A percentile compares a stretch with the other conserved stretches of the same genome.
phyloP scores from a whole-genome alignment of 2,797 vertebrate species.

The Heliangelus exortis region DNA sequence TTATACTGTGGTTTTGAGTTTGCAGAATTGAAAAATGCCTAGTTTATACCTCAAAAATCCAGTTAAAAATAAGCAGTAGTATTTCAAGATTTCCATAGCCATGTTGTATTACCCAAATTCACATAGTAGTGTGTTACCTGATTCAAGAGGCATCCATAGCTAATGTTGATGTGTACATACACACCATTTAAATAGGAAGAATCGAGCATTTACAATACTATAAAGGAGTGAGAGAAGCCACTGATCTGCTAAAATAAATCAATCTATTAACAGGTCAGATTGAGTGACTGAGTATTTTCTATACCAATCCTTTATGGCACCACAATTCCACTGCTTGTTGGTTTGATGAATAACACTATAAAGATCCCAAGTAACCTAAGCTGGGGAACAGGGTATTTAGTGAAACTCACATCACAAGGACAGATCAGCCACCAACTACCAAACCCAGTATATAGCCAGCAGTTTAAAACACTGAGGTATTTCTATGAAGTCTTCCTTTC shows the following conservation, averaged over 20 bases:
- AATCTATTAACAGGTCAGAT: neutral
- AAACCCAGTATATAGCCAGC: neutral
- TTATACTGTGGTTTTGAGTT: neutral
- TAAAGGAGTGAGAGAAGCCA: neutral
- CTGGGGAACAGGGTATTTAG: neutral
- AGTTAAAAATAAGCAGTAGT: neutral
- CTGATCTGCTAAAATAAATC: neutral
- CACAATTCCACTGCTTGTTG: neutral
- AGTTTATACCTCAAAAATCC: neutral
- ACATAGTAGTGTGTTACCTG: neutral
- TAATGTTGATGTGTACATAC: neutral
- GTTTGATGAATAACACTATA: neutral
- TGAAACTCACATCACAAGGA: neutral
- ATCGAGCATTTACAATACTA: neutral
- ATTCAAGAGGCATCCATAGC: neutral
- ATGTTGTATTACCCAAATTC: neutral
- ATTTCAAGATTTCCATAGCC: neutral
- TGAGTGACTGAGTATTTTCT: neutral
- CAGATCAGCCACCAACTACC: neutral
- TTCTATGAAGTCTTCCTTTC: neutral
- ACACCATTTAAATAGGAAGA: neutral
- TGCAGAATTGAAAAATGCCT: neutral
- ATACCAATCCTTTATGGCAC: neutral
- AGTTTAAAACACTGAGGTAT: neutral
- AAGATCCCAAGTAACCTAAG: neutral